phyloP scores from a whole-genome alignment of 2,797 vertebrate species.

The Aphelocoma californica region DNA sequence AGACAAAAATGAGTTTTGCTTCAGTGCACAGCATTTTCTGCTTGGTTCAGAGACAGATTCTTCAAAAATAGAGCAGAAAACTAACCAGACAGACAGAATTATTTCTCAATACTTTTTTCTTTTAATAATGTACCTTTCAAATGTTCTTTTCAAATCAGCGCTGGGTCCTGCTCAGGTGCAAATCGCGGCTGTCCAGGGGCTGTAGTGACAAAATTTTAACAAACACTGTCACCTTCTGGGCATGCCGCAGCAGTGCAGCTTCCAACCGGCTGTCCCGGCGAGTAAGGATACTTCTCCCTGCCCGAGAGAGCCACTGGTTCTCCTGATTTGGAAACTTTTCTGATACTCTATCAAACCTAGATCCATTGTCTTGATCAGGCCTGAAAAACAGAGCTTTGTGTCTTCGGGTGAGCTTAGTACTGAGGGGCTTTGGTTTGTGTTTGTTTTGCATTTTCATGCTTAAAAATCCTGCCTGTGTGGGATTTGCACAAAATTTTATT shows the following conservation, averaged over 20 bases:
- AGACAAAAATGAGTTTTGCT: background rate
- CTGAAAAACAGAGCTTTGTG: background rate
- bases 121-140: background rate
- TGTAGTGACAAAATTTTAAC: background rate
- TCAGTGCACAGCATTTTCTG: background rate
- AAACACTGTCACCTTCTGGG: conserved; percentile 62
- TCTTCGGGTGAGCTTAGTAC: background rate
- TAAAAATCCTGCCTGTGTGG: background rate
- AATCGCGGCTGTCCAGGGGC: background rate
- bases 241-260: background rate
- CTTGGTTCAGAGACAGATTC: background rate
- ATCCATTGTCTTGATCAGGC: background rate
- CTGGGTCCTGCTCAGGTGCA: background rate
- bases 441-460: background rate
- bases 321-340: background rate
- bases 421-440: background rate
- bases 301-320: background rate
- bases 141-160: background rate
- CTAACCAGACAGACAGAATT: background rate
- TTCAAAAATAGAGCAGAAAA: background rate
- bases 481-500: background rate
- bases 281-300: background rate
- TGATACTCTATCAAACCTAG: background rate
- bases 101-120: background rate
- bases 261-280: background rate